phyloP scores from a whole-genome alignment of 2,113 vertebrate genomes.

The Connochaetes taurinus region DNA sequence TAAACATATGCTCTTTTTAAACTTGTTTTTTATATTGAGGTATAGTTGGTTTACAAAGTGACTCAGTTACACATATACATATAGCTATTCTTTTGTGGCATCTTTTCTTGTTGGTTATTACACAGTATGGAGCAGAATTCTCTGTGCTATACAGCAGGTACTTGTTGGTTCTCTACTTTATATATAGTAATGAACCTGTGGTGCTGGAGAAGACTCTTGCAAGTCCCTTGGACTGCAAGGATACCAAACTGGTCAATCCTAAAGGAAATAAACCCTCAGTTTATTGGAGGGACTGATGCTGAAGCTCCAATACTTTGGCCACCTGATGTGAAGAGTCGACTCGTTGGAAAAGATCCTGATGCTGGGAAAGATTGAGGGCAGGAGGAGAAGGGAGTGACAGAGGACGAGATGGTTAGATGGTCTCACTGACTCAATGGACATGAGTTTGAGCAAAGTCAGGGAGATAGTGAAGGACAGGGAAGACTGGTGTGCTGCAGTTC shows the following conservation, averaged over 20 bases:
- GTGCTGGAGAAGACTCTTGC: neutral
- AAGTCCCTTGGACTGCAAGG: neutral
- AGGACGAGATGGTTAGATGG: neutral
- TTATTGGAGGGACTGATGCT: neutral
- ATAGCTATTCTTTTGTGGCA: rapidly evolving
- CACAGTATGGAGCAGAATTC: neutral
- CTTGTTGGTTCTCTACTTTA: neutral
- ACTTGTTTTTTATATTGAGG: neutral
- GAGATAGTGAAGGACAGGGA: neutral
- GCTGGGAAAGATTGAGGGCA: neutral
- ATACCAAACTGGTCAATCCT: neutral
- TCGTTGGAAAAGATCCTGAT: neutral
- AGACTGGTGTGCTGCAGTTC: neutral
- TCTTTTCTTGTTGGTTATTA: neutral
- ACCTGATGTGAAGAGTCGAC: neutral
- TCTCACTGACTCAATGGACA: neutral
- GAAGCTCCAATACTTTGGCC: neutral
- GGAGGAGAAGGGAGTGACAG: neutral
- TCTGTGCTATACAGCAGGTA: neutral
- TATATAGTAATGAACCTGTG: neutral
- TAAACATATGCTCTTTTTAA: neutral
- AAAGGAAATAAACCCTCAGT: neutral
- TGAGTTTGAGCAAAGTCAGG: neutral
- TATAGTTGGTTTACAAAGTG: neutral
- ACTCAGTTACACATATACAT: neutral